Evolutionary conservation across 2,797 vertebrate species (phyloP).

Genomic region (Chrysocyon brachyurus): DNA sequence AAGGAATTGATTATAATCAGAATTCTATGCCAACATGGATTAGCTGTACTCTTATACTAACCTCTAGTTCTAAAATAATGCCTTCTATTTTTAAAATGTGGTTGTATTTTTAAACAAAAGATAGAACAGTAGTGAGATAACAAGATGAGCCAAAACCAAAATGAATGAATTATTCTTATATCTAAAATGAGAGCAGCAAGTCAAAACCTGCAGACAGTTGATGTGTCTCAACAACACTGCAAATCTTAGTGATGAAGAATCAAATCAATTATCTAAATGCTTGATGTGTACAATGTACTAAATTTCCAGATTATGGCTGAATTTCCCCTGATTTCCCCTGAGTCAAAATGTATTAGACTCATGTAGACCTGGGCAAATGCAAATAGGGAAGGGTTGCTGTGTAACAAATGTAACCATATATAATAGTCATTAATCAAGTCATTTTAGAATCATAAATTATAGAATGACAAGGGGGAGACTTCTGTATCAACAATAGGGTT

Average conservation of each 20-base stretch:
- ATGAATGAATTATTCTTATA: slow-evolving; percentile 3
- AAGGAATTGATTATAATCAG: slow-evolving; percentile 1
- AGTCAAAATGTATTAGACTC: background rate
- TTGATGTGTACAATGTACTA: background rate
- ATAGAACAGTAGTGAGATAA: background rate
- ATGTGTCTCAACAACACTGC: background rate
- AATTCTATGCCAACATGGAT: background rate
- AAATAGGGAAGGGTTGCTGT: background rate
- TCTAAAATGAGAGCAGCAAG: background rate
- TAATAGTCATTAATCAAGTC: slow-evolving; percentile 8
- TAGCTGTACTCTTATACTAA: background rate
- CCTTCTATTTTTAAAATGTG: background rate
- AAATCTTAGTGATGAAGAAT: slow-evolving; percentile 13
- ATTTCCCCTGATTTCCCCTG: background rate
- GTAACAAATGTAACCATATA: background rate
- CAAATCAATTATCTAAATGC: background rate
- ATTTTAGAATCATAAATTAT: background rate
- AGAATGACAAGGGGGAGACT: background rate
- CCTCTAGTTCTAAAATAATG: slow-evolving; percentile 3
- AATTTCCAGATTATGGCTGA: background rate
- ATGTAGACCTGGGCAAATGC: background rate
- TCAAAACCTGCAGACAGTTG: background rate
- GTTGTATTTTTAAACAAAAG: background rate
- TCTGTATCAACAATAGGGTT: background rate
- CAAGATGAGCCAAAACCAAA: background rate